Evolutionary conservation across 1,140 invertebrate genomes (phyloP).

Genomic region (Anastatus disparis): DNA sequence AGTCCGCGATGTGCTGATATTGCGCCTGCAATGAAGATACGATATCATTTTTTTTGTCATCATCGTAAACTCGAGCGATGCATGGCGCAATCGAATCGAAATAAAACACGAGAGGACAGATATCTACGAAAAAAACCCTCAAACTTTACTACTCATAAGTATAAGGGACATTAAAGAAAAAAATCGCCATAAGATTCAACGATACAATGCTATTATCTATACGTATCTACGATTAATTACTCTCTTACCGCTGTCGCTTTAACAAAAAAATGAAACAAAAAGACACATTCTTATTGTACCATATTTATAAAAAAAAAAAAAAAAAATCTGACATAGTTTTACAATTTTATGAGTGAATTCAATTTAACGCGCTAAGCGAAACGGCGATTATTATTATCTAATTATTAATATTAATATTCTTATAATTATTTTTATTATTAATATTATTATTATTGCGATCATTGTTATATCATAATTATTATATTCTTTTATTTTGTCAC

Average conservation of each 20-base stretch:
- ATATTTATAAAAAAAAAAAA: conserved; percentile 59
- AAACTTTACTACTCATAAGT: conserved; percentile 50
- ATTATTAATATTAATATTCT: conserved; percentile 30
- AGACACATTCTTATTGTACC: conserved; percentile 54
- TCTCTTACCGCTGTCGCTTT: conserved; percentile 61
- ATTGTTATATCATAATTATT: conserved; percentile 44
- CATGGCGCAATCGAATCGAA: conserved; percentile 48
- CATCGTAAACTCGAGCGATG: conserved; percentile 40
- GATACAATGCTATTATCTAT: conserved; percentile 62
- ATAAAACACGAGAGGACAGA: conserved; percentile 49
- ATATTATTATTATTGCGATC: conserved; percentile 42
- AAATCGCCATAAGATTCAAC: conserved; percentile 63
- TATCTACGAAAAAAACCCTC: conserved; percentile 50
- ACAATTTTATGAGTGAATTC: conserved; percentile 51
- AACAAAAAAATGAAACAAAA: conserved; percentile 38
- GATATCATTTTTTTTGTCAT: conserved; percentile 48
- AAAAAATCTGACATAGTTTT: conserved; percentile 62
- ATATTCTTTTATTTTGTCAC: conserved; percentile 44
- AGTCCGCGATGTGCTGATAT: conserved; percentile 62
- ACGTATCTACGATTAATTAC: conserved; percentile 57
- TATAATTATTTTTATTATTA: conserved; percentile 39
- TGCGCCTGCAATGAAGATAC: neutral
- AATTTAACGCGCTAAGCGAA: conserved; percentile 51
- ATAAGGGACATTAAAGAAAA: conserved; percentile 49
- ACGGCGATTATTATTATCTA: conserved; percentile 45